Evolutionary conservation across 2,113 vertebrate species (phyloP).

Genomic region (Miniopterus natalensis): DNA sequence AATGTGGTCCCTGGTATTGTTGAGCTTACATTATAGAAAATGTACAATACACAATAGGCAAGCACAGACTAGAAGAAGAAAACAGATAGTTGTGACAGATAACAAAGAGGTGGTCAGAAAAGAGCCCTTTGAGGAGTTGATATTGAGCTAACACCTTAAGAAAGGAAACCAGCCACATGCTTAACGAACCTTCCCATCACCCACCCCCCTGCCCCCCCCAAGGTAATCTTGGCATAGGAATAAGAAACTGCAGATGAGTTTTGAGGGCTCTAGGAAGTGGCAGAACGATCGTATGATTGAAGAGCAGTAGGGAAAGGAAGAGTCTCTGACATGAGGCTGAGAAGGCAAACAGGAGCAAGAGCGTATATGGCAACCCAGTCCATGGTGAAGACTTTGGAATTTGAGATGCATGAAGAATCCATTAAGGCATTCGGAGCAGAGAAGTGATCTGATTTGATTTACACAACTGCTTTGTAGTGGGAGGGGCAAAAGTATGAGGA

Average conservation of each 20-base stretch:
- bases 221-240: background rate
- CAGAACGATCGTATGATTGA: background rate
- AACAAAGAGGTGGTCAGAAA: background rate
- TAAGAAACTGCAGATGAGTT: background rate
- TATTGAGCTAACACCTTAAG: background rate
- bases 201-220: fast-evolving
- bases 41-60: background rate
- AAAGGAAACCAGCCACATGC: background rate
- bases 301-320: background rate
- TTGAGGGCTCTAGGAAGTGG: background rate
- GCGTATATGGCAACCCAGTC: background rate
- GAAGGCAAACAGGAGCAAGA: slow-evolving; percentile 26
- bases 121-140: background rate
- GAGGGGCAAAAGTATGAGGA: background rate
- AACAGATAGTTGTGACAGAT: background rate
- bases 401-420: background rate
- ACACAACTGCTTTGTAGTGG: background rate
- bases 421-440: background rate
- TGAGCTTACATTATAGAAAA: background rate
- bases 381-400: background rate
- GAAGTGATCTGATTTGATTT: slow-evolving; percentile 19
- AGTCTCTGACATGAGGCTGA: background rate
- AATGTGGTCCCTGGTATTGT: background rate
- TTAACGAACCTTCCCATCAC: background rate
- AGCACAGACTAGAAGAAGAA: background rate